These are phyloP conservation scores for Chaenocephalus aceratus DNA, from an alignment of 2,113 vertebrate species.

Conservation along the genomic window DNA sequence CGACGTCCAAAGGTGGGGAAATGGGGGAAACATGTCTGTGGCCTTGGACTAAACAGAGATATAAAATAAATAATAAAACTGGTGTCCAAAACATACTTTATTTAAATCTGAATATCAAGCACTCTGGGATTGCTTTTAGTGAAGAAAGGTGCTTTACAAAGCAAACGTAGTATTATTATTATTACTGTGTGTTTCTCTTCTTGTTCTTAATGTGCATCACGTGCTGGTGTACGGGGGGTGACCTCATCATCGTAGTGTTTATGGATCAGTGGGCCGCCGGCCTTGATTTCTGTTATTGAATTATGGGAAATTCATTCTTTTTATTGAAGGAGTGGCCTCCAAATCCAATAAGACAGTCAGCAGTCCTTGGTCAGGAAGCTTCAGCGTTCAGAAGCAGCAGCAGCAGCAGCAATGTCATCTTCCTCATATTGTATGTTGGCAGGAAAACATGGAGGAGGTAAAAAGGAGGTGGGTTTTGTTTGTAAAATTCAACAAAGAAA, in stretches of 20 bases:
- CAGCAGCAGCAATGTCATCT: constrained; percentile 49
- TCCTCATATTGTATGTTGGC: not conserved
- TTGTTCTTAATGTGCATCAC: constrained; percentile 29
- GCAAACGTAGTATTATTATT: too few relatives aligned
- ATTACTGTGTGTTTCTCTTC: not conserved
- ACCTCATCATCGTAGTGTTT: constrained; percentile 82
- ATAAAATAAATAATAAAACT: not conserved
- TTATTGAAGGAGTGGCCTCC: constrained; percentile 71
- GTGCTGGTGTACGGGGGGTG: constrained; percentile 31
- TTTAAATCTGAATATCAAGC: constrained; percentile 17
- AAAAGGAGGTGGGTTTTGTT: not conserved
- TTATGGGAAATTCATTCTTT: constrained; percentile 77
- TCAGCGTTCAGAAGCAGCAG: constrained; percentile 23
- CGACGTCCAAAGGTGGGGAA: not conserved
- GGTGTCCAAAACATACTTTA: not conserved
- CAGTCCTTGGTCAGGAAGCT: constrained; percentile 46
- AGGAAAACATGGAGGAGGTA: not conserved
- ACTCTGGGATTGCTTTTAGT: too few relatives aligned
- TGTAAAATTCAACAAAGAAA: not conserved
- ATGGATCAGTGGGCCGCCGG: constrained; percentile 75
- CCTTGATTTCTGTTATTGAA: constrained; percentile 77
- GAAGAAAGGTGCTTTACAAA: too few relatives aligned
- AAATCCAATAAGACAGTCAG: constrained; percentile 76
- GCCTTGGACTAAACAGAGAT: constrained; percentile 1
- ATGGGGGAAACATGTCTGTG: not conserved